These are phyloP conservation scores for Tachina lurida DNA, from an alignment of 2,888 invertebrate species.

Conservation along the genomic window DNA sequence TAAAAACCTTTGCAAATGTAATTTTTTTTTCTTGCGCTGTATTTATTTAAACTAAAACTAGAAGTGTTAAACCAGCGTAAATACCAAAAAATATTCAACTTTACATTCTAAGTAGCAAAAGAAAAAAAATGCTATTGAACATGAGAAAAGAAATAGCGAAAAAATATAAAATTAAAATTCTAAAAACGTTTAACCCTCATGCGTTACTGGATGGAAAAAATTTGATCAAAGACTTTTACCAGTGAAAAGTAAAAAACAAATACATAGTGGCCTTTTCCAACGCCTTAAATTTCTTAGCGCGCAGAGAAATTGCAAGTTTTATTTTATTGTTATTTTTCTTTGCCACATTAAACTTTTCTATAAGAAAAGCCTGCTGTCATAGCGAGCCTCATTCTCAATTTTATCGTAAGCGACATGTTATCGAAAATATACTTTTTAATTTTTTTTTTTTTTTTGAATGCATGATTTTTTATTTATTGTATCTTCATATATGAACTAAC, in stretches of 20 bases:
- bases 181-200: constrained; percentile 62
- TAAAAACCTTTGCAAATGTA: constrained; percentile 10
- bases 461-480: too few relatives aligned
- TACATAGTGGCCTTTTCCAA: neutral
- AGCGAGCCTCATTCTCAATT: too few relatives aligned
- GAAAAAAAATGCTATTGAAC: constrained; percentile 9
- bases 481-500: too few relatives aligned
- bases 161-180: constrained; percentile 61
- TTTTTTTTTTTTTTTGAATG: too few relatives aligned
- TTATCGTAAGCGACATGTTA: too few relatives aligned
- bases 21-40: neutral
- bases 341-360: too few relatives aligned
- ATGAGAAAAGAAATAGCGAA: constrained; percentile 35
- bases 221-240: neutral
- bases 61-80: constrained; percentile 71
- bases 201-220: constrained; percentile 24
- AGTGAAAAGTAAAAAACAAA: neutral
- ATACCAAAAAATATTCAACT: constrained; percentile 48
- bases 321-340: neutral
- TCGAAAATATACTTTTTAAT: too few relatives aligned
- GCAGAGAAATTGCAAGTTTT: too few relatives aligned
- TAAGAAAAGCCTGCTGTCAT: too few relatives aligned
- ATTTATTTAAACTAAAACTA: constrained; percentile 32
- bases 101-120: constrained; percentile 14
- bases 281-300: neutral